Base-by-base conservation (phyloP, 1,140 invertebrate species). In the Philopotamus ludificatus region DNA sequence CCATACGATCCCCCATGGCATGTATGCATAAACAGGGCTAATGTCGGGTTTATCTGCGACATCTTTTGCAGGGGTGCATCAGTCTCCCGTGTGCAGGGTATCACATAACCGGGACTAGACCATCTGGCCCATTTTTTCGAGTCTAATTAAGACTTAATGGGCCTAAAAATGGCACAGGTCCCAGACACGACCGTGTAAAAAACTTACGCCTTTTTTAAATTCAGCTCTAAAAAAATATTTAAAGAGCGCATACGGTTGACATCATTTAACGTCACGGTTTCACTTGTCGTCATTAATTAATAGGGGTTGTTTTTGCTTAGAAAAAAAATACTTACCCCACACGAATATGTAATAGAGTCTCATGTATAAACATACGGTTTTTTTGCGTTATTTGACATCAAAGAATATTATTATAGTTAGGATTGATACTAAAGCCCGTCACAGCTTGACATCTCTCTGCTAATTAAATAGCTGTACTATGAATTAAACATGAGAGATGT, bases 71-170 rank as follows among this genome's bases (percentile, higher is more conserved):
- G 10, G 20, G 57, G 22, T 47, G 57, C 57, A 60, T 60, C 34
- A 18, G n/a, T n/a, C 28, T 34, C 28, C 4, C 4, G 12, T 34
- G 28, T 44, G 23, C 55, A 45, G 15, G 15, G 21, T 58, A 28
- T 60, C 57, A 21, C 42, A 47, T 57, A 42, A 42, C 34, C 54
- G 39, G 23, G 12, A 23, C 12, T 51, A n/a, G 21, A 39, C 26
- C 57, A 60, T 60, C 41, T 60, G 55, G 55, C 28, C 1, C 57
- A 15, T 45, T 60, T 60, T 60, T 60, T 9, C 2, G 3, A 26
- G 39, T 25, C 57, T 60, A 60, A 60, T 60, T 60, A 60, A 60
- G 28, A 39, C 57, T 60, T 60, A 60, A 60, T 60, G 57, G 22
- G 23, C 57, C 57, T 34, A 60, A 60, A 58, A 60, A 60, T 47